phyloP scores from a whole-genome alignment of 2,797 vertebrate species.

The Xenops minutus region DNA sequence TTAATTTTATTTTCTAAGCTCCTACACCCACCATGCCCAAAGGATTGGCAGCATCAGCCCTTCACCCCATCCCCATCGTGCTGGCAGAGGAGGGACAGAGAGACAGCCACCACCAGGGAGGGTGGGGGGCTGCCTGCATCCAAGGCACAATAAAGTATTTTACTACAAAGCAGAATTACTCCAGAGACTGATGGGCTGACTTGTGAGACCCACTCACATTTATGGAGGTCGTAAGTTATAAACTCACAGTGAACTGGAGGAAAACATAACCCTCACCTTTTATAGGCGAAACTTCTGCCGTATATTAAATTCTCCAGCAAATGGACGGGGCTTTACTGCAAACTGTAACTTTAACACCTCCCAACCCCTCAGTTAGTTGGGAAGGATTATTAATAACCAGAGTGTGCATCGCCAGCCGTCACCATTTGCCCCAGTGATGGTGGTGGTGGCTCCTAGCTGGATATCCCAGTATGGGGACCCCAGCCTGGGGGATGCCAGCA shows the following conservation, averaged over 20 bases:
- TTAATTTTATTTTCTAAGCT: background rate
- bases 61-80: fast-evolving
- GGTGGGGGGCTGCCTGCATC: background rate
- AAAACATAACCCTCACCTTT: slow-evolving; percentile 69
- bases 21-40: too few species aligned
- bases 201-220: slow-evolving; percentile 72
- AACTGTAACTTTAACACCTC: slow-evolving; percentile 67
- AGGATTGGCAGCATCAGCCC: background rate
- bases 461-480: background rate
- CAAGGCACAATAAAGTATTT: slow-evolving; percentile 62
- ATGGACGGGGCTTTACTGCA: slow-evolving; percentile 68
- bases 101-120: fast-evolving
- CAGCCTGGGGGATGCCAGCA: background rate
- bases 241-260: slow-evolving; percentile 47
- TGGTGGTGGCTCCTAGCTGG: too few species aligned
- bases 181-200: slow-evolving; percentile 73
- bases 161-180: slow-evolving; percentile 72
- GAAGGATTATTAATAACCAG: slow-evolving; percentile 41
- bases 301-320: slow-evolving; percentile 73
- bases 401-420: background rate
- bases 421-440: background rate
- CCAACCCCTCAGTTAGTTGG: slow-evolving; percentile 50
- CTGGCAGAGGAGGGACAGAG: background rate
- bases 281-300: slow-evolving; percentile 70
- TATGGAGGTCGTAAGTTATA: slow-evolving; percentile 76